Base-by-base conservation (phyloP, 2,113 vertebrate species). In the Stegastes partitus region DNA sequence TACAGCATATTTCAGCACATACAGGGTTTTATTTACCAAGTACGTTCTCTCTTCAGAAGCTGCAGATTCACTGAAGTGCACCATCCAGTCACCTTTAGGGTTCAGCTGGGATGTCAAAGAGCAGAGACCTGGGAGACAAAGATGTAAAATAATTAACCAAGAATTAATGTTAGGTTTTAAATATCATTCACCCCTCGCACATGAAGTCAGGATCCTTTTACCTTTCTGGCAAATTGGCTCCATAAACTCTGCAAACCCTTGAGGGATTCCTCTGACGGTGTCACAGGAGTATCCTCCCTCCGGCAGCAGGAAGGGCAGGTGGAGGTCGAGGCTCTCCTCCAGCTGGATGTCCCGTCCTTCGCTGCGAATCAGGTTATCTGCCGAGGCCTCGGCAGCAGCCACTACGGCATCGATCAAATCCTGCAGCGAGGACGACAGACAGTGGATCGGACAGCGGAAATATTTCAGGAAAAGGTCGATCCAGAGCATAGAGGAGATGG, bases 271-370 rank as follows among this genome's bases (percentile, higher is more conserved):
- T 86, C 93, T 94, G 79, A 98, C 93, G 0, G 95, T 95, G 61
- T 97, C 96, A 4, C 97, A 97, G 57, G 96, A 97, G 87, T 98
- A 98, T 45, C 97, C 96, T 26, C 96, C 97, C 92, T 97, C 97
- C 1, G 98, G 97, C 80, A 99, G 73, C 74, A 99, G 96, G 89
- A 98, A 98, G 50, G 97, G 98, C 37, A 99, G 91, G 77, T 95
- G 96, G 50, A 99, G 95, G 74, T 97, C 95, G 5, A 96, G 96
- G 81, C 97, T 96, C 83, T 98, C 97, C 87, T 97, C 94, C 66
- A 96, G 82, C 31, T 93, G 94, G 26, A 98, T 91, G 61, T 96
- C 96, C 68, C 94, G 81, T 37, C 96, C 96, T 47, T 98, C 97
- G 0, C 95, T 95, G 51, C 91, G 95, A 49, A 96, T 95, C 45